phyloP scores from a whole-genome alignment of 1,140 invertebrate species.

The Cyclina sinensis region DNA sequence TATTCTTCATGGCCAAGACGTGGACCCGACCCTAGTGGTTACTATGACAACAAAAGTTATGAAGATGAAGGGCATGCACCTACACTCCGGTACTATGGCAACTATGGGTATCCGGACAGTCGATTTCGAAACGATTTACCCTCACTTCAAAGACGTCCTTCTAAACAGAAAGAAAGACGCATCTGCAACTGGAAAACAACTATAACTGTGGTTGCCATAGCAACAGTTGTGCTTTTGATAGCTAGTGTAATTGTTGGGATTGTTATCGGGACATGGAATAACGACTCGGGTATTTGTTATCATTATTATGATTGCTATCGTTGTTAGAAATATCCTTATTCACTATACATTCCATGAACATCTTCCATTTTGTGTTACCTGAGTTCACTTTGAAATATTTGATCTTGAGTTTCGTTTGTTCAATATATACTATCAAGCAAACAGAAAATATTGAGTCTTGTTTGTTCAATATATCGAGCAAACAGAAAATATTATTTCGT shows the following conservation, averaged over 20 bases:
- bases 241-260: background rate
- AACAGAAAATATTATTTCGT: too few species aligned
- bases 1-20: background rate
- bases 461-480: too few species aligned
- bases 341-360: too few species aligned
- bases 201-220: background rate
- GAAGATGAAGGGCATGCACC: background rate
- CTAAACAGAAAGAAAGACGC: background rate
- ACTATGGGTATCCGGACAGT: background rate
- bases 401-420: too few species aligned
- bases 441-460: too few species aligned
- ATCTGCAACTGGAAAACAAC: background rate
- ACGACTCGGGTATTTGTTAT: background rate
- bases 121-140: background rate
- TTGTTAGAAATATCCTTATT: too few species aligned
- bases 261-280: background rate
- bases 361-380: too few species aligned
- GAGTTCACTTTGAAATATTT: too few species aligned
- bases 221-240: background rate
- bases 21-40: background rate
- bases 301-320: too few species aligned
- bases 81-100: background rate
- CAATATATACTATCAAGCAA: too few species aligned
- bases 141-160: background rate
- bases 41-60: conserved; percentile 24